Evolutionary conservation across 1,140 invertebrate species (phyloP).

Genomic region (Chlorops oryzae): DNA sequence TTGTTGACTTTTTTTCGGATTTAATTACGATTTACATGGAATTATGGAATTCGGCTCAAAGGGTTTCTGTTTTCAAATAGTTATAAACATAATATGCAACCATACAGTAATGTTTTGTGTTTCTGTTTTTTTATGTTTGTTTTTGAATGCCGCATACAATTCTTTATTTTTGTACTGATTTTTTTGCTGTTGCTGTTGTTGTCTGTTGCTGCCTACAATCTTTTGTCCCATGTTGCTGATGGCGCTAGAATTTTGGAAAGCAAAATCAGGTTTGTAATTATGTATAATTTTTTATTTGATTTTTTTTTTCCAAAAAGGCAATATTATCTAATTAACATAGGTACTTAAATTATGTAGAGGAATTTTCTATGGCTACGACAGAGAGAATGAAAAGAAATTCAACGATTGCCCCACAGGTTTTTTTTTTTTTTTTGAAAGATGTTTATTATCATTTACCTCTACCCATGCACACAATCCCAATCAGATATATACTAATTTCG

Average conservation of each 20-base stretch:
- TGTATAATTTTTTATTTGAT: slow-evolving; percentile 9
- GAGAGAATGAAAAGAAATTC: no score
- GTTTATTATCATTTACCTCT: not conserved
- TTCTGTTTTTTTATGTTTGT: no score
- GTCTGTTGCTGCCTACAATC: slow-evolving; percentile 18
- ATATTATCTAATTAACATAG: slow-evolving; percentile 1
- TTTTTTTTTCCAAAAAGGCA: slow-evolving; percentile 1
- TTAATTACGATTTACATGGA: no score
- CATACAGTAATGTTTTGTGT: no score
- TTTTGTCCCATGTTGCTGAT: slow-evolving; percentile 27
- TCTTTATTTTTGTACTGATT: not conserved
- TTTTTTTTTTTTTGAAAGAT: not conserved
- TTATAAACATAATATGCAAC: no score
- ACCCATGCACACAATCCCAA: not conserved
- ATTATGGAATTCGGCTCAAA: no score
- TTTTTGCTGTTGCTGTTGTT: not conserved
- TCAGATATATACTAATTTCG: slow-evolving; percentile 12
- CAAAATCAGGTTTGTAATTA: slow-evolving; percentile 64
- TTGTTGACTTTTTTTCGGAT: no score
- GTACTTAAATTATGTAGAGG: no score
- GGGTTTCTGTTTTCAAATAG: no score
- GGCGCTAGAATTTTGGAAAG: slow-evolving; percentile 66
- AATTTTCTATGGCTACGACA: no score
- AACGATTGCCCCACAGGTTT: not conserved
- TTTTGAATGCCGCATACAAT: not conserved